Base-by-base conservation (phyloP, 2,113 vertebrate genomes). In the Hippocampus abdominalis region DNA sequence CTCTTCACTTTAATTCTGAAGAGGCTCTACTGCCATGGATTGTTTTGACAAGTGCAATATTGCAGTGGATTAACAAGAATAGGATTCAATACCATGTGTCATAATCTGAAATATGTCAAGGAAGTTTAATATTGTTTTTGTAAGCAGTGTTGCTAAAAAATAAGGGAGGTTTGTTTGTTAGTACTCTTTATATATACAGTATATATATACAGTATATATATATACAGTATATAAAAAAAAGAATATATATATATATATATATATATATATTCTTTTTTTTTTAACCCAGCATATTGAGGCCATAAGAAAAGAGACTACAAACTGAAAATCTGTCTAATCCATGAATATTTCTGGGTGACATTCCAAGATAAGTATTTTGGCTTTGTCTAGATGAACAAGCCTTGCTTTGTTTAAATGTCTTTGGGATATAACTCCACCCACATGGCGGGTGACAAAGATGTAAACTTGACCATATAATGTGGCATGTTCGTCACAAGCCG, bases 401-500 rank as follows among this genome's bases (percentile, higher is more conserved):
- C 78, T 87, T 1, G 77, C 72, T 80, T 81, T 75, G 74, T 83
- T 79, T 76, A 76, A 89, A 80, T 77, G 83, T 87, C 83, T 88
- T 83, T 86, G 87, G 90, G 82, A 87, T 81, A 51, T 8, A 70
- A 82, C 87, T 89, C 81, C 88, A 62, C 87, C 81, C 79, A 69
- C 79, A 73, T 79, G 73, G 82, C 64, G 54, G 64, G 78, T 79
- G 78, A 84, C 81, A 64, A 71, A 78, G 84, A 82, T 71, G 75
- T 82, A 84, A 81, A 87, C 85, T 88, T 87, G 87, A 90, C 87
- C 89, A 83, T 84, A 89, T 88, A 89, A 89, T 82, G 81, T 81
- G 78, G 78, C 75, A 66, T 63, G 82, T 84, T 89, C 88, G 87
- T 90, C 81, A 71, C 85, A 83, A 88, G 76, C 72, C 83, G 64